Conservation (phyloP, 2,797 vertebrate genomes). For the Mus minutoides region DNA sequence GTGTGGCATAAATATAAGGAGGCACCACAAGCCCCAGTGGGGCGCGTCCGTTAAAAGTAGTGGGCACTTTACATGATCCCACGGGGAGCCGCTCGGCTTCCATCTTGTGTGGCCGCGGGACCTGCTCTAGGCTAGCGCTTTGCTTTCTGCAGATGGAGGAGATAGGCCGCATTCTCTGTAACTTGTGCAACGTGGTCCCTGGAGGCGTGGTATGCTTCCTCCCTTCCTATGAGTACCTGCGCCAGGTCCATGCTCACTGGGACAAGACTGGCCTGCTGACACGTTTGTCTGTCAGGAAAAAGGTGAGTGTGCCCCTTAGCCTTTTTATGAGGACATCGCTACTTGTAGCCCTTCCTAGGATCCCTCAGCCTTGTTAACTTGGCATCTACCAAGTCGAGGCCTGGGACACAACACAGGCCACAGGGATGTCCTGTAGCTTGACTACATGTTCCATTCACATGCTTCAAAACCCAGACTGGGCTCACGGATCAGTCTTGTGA, state of each 20-base stretch:
- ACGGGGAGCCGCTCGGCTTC: neutral
- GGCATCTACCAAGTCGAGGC: neutral
- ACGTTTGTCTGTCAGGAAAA: slow-evolving; percentile 92
- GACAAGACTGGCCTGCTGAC: slow-evolving; percentile 90
- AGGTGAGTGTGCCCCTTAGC: slow-evolving; percentile 87
- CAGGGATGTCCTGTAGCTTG: neutral
- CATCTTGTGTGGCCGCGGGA: neutral
- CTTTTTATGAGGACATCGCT: neutral
- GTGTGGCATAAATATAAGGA: neutral
- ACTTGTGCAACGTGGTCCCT: slow-evolving; percentile 94
- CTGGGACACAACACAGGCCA: neutral
- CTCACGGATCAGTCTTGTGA: neutral
- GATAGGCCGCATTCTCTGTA: slow-evolving; percentile 93
- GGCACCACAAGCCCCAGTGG: neutral
- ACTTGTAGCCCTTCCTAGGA: neutral
- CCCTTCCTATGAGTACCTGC: slow-evolving; percentile 96
- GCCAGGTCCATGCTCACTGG: slow-evolving; percentile 92
- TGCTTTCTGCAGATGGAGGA: slow-evolving; percentile 83
- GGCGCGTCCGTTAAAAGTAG: no score
- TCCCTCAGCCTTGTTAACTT: no score
- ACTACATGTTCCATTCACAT: rapidly evolving
- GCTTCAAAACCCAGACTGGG: neutral
- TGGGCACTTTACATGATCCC: neutral
- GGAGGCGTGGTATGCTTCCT: slow-evolving; percentile 98
- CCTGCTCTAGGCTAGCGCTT: neutral